Conservation (phyloP, 2,113 vertebrate species). For the Entomyzon cyanotis region DNA sequence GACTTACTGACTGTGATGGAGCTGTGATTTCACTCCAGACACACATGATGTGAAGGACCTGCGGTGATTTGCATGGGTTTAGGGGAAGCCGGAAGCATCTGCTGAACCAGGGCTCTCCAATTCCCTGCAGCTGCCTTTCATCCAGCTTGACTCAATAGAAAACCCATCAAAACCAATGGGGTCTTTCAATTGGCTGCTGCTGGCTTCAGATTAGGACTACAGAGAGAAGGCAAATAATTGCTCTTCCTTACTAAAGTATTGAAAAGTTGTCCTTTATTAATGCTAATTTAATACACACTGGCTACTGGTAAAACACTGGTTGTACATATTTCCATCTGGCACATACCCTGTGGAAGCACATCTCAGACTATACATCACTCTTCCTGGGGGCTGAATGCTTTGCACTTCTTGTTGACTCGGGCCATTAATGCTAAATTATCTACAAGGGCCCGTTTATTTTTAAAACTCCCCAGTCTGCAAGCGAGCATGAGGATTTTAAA, state of each 20-base stretch:
- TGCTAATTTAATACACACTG: background rate
- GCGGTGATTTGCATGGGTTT: background rate
- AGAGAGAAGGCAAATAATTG: background rate
- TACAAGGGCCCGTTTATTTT: slow-evolving; percentile 54
- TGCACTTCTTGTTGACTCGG: slow-evolving; percentile 50
- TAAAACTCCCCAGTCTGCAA: slow-evolving; percentile 53
- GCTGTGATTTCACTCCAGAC: background rate
- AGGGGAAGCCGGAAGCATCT: background rate
- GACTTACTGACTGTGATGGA: background rate
- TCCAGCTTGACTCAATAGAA: background rate
- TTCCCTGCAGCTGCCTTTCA: background rate
- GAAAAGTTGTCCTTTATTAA: background rate
- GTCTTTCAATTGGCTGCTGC: background rate
- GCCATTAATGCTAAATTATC: slow-evolving; percentile 57
- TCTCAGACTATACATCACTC: background rate
- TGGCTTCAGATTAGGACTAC: background rate
- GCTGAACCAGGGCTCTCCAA: background rate
- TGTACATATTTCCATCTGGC: slow-evolving; percentile 33
- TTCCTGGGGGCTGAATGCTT: slow-evolving; percentile 3
- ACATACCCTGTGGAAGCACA: background rate
- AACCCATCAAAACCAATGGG: background rate
- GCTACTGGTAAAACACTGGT: background rate
- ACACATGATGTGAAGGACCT: background rate
- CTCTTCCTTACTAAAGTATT: background rate
- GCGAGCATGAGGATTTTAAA: background rate